Base-by-base conservation (phyloP, 2,797 vertebrate species). In the Bryconaethiops microstoma region DNA sequence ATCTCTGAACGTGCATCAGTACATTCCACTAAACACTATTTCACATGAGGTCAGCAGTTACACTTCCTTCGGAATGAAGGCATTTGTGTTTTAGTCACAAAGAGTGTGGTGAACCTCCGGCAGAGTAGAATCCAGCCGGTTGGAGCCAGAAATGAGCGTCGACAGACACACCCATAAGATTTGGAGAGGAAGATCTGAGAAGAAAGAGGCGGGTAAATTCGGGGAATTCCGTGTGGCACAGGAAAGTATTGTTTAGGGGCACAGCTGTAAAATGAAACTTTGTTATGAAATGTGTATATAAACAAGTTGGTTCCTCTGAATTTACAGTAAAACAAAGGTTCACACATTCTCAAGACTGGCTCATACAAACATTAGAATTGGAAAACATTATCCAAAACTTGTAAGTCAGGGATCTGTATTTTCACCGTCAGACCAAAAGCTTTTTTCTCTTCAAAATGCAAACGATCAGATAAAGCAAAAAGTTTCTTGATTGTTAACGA, bases 181-280 rank as follows among this genome's bases (percentile, higher is more conserved):
- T 65, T 69, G 77, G 74, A 77, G 76, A 48, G 17, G 74, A 67
- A 77, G 52, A 77, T 10, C 9, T 45, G 74, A 70, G 64, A 79
- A 73, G 14, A 69, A 76, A 25, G 72, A 70, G 10, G 10, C 8
- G n/a, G n/a, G 70, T 48, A 63, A 62, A 78, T 86, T 82, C 50
- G 14, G 79, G 81, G 79, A 85, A 81, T 45, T 79, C 74, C 42
- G 62, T 64, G 42, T 65, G 57, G 16, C 57, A 72, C 35, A 52
- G 35, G 71, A 16, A 48, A 29, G 0, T 29, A 74, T 81, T 86
- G 81, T 84, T 83, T 80, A 54, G 54, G 62, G 25, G 52, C 9
- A 19, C n/a, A 60, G 19, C 21, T 74, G 45, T 60, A 42, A 76
- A 39, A 5, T 80, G 65, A 40, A 77, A 12, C 42, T 39, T 17